These are phyloP conservation scores for Artibeus lituratus DNA, from an alignment of 2,797 vertebrate genomes.

Conservation along the genomic window DNA sequence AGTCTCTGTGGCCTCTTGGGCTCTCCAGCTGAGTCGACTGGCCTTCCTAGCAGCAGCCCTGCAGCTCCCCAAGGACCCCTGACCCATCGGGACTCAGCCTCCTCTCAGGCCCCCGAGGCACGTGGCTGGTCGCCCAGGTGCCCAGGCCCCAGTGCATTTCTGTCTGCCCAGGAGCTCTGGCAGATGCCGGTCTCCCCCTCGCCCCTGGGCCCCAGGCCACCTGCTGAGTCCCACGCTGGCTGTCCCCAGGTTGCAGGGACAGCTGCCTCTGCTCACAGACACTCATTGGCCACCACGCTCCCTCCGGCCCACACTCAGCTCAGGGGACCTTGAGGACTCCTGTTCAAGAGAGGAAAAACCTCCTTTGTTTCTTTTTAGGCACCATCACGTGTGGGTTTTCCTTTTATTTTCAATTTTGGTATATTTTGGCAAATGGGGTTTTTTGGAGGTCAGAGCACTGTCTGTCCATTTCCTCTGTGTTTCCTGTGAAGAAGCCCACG, in stretches of 20 bases:
- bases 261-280: neutral
- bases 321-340: rapidly evolving
- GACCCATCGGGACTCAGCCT: rapidly evolving
- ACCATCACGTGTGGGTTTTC: neutral
- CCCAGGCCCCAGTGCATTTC: no score
- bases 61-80: no score
- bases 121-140: neutral
- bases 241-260: neutral
- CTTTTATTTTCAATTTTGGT: conserved; percentile 19
- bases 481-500: conserved; percentile 55
- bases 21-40: rapidly evolving
- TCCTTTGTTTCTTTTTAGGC: neutral
- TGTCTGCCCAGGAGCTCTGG: neutral
- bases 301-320: neutral
- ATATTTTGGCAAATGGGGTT: conserved; percentile 64
- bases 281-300: neutral
- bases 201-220: no score
- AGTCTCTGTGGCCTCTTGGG: neutral
- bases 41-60: rapidly evolving
- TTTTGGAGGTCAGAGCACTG: conserved; percentile 5
- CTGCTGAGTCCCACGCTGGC: no score
- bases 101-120: neutral
- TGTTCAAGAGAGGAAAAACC: neutral
- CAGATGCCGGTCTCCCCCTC: rapidly evolving
- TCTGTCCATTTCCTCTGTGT: conserved; percentile 54